phyloP scores from a whole-genome alignment of 1,140 invertebrate genomes.

The Cardiocondyla obscurior region DNA sequence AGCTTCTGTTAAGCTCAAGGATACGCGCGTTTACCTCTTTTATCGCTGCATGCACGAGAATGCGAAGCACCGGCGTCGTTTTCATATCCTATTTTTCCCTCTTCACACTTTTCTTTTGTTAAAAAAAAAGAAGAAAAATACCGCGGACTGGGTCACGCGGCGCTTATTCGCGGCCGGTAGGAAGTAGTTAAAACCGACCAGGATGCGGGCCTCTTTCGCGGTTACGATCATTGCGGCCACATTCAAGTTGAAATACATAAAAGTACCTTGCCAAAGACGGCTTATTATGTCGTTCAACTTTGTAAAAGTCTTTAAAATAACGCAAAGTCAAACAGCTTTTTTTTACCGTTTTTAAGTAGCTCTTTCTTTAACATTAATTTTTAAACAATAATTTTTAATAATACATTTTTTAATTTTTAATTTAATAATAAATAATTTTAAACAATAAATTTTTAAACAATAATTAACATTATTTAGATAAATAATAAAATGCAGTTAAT shows the following conservation, averaged over 20 bases:
- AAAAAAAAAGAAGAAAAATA: too few relatives aligned
- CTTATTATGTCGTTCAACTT: constrained; percentile 27
- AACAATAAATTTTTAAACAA: too few relatives aligned
- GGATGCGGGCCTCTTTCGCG: not conserved
- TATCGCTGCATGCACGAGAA: constrained; percentile 69
- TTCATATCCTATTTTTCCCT: constrained; percentile 60
- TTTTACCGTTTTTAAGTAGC: too few relatives aligned
- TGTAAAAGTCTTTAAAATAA: not conserved
- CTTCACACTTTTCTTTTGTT: constrained; percentile 44
- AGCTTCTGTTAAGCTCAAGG: constrained; percentile 57
- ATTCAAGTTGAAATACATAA: constrained; percentile 31
- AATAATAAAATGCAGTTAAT: too few relatives aligned
- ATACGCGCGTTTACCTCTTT: constrained; percentile 72
- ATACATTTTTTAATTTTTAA: too few relatives aligned
- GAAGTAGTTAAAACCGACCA: constrained; percentile 41
- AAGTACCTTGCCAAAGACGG: constrained; percentile 12
- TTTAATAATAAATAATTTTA: too few relatives aligned
- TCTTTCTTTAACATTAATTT: too few relatives aligned
- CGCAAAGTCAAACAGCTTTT: not conserved
- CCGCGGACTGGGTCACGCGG: constrained; percentile 31
- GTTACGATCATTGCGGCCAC: not conserved
- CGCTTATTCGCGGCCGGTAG: constrained; percentile 45
- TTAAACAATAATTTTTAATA: too few relatives aligned
- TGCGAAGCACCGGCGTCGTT: constrained; percentile 65
- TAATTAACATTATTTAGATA: not conserved